Percentiles rank a stretch among this genome's conserved stretches.
phyloP scores from a whole-genome alignment of 2,888 invertebrate genomes.

The Lithophane ornitopus region DNA sequence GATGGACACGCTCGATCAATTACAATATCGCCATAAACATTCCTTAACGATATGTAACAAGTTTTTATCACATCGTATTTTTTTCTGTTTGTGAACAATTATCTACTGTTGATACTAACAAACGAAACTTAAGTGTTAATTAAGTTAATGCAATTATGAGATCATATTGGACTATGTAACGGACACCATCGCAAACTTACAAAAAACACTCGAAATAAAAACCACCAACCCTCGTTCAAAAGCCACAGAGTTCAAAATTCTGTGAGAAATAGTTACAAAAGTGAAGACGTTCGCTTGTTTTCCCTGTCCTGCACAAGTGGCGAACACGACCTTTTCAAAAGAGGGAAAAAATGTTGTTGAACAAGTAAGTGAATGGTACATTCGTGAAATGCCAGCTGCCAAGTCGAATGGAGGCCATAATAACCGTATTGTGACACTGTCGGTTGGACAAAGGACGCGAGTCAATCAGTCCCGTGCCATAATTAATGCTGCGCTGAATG shows the following conservation, averaged over 20 bases:
- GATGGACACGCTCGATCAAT: constrained; percentile 49
- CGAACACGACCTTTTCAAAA: constrained; percentile 80
- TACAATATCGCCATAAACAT: constrained; percentile 45
- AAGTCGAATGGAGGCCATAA: constrained; percentile 69
- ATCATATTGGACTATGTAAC: constrained; percentile 73
- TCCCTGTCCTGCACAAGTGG: constrained; percentile 68
- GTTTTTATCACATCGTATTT: constrained; percentile 55
- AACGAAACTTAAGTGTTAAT: constrained; percentile 79
- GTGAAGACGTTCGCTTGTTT: constrained; percentile 36
- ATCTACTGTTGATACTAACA: constrained; percentile 74
- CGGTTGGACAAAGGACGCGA: constrained; percentile 68
- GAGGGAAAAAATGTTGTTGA: constrained; percentile 75
- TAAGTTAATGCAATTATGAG: constrained; percentile 82
- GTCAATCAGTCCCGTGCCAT: constrained; percentile 58
- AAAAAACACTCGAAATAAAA: neutral
- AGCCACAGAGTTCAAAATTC: constrained; percentile 18
- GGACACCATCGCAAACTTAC: constrained; percentile 59
- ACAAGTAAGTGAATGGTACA: constrained; percentile 67
- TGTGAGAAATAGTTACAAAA: neutral
- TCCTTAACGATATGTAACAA: constrained; percentile 54
- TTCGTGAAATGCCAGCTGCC: constrained; percentile 85
- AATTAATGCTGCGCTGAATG: constrained; percentile 52
- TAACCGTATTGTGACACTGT: constrained; percentile 71
- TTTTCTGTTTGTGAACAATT: constrained; percentile 70
- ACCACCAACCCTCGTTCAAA: neutral